Evolutionary conservation across 2,888 invertebrate species (phyloP), one percentile per base, ranked within the genome.

Genomic region (Ichneumoninae sp.): DNA sequence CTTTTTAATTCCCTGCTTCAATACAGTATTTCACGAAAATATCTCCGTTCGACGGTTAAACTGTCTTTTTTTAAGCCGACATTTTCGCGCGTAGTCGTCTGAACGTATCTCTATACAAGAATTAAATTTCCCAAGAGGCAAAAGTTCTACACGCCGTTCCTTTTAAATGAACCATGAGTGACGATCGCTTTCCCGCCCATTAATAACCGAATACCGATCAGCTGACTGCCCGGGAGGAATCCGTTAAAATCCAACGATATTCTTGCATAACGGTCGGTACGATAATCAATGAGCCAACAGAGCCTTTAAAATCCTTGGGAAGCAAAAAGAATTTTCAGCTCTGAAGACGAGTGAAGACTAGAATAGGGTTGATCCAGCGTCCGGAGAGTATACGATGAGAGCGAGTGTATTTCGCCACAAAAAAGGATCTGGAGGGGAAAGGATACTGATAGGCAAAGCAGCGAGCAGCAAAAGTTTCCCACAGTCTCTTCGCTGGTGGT

Each of bases 401-500:
- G 19, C 40, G 36, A 57, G 54, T 36, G 47, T 22, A 22, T 69
- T 10, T 19, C 30, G 69, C 22, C 54, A 54, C 36, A 50, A 8
- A 54, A 44, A 54, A 73, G 77, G 73, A 75, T 10, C 57, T 19
- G 66, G n/a, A 16, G 74, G 70, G 76, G 76, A 76, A 63, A 54
- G 52, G 44, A 54, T 44, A 69, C 57, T 88, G 91, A 93, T 92
- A 92, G 91, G 91, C 92, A 92, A 91, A 92, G 88, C 89, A 91
- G 90, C 77, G 83, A 52, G 65, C 83, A 83, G 87, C 40, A 89
- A 89, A 89, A 89, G 87, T 90, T 93, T 93, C 90, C 90, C 91
- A 90, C 90, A 91, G 91, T 90, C 89, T 92, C 89, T 92, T 91
- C 88, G 92, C 91, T 92, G 92, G 91, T 92, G 85, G 85, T 70